phyloP scores from a whole-genome alignment of 2,888 invertebrate genomes.

The Opisthograptis luteolata region DNA sequence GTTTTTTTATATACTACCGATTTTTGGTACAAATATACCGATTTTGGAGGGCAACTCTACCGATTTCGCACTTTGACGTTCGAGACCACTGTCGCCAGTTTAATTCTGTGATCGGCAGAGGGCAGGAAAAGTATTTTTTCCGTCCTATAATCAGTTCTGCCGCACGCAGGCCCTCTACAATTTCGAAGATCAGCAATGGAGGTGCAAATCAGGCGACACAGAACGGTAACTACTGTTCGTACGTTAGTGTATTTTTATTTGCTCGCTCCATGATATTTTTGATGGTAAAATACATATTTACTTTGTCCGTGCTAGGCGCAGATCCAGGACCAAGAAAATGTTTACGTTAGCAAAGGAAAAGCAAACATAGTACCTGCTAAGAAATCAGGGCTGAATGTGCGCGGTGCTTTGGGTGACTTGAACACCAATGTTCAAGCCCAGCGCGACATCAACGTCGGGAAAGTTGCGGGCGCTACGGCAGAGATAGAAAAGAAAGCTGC shows the following conservation, averaged over 20 bases:
- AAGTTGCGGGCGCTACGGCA: slow-evolving; percentile 62
- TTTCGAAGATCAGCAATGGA: slow-evolving; percentile 53
- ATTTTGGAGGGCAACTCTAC: too few relatives aligned
- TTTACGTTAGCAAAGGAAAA: slow-evolving; percentile 62
- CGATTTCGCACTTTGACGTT: too few relatives aligned
- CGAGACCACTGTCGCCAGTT: too few relatives aligned
- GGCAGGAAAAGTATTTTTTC: slow-evolving; percentile 23
- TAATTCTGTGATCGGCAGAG: too few relatives aligned
- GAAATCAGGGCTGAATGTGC: slow-evolving; percentile 58
- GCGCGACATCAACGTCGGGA: slow-evolving; percentile 57
- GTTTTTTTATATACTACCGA: too few relatives aligned
- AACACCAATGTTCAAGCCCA: slow-evolving; percentile 69
- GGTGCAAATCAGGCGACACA: slow-evolving; percentile 60
- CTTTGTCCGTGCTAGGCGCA: slow-evolving; percentile 44
- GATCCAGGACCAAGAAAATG: slow-evolving; percentile 73
- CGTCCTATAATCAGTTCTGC: slow-evolving; percentile 23
- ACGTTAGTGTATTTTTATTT: slow-evolving; percentile 4
- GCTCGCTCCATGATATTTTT: neutral
- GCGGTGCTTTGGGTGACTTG: slow-evolving; percentile 74
- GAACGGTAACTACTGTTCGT: slow-evolving; percentile 55
- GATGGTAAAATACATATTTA: neutral
- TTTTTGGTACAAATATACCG: too few relatives aligned
- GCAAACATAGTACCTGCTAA: slow-evolving; percentile 54
- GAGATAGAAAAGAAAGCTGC: slow-evolving; percentile 72
- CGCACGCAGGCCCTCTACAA: slow-evolving; percentile 9